Evolutionary conservation across 2,888 invertebrate species (phyloP).

Genomic region (Craniophora ligustri): DNA sequence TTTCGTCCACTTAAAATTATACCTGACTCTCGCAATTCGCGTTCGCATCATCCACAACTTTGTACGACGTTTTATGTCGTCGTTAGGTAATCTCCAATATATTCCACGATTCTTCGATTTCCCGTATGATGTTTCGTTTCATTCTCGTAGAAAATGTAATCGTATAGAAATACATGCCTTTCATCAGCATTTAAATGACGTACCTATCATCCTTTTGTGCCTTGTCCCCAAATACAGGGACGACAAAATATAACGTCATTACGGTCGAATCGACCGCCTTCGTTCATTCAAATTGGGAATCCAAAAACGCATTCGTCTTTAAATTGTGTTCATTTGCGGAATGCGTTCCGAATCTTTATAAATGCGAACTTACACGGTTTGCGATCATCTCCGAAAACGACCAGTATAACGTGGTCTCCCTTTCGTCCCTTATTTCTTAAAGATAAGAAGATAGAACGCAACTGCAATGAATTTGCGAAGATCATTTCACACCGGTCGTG

Average conservation of each 20-base stretch:
- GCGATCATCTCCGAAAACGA: constrained; percentile 60
- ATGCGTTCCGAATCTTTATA: constrained; percentile 85
- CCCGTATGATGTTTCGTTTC: neutral
- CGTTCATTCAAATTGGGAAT: constrained; percentile 79
- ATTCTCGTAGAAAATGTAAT: too few relatives aligned
- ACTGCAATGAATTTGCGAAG: constrained; percentile 54
- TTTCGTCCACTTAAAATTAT: too few relatives aligned
- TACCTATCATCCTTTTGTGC: constrained; percentile 25
- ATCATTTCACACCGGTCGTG: constrained; percentile 68
- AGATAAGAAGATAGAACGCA: constrained; percentile 44
- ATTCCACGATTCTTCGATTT: too few relatives aligned
- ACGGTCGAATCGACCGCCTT: constrained; percentile 72
- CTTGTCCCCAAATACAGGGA: constrained; percentile 38
- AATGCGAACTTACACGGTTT: constrained; percentile 75
- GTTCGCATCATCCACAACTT: too few relatives aligned
- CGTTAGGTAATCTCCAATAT: too few relatives aligned
- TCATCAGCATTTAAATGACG: constrained; percentile 27
- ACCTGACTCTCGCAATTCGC: too few relatives aligned
- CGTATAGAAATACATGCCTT: constrained; percentile 5
- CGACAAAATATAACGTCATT: constrained; percentile 75
- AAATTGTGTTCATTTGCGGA: constrained; percentile 86
- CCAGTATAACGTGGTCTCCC: constrained; percentile 62
- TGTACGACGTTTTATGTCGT: too few relatives aligned
- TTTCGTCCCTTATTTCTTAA: constrained; percentile 42
- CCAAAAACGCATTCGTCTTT: constrained; percentile 81